These are phyloP conservation scores for Geopemphigus sp. DNA, from an alignment of 1,140 invertebrate genomes.

Conservation along the genomic window DNA sequence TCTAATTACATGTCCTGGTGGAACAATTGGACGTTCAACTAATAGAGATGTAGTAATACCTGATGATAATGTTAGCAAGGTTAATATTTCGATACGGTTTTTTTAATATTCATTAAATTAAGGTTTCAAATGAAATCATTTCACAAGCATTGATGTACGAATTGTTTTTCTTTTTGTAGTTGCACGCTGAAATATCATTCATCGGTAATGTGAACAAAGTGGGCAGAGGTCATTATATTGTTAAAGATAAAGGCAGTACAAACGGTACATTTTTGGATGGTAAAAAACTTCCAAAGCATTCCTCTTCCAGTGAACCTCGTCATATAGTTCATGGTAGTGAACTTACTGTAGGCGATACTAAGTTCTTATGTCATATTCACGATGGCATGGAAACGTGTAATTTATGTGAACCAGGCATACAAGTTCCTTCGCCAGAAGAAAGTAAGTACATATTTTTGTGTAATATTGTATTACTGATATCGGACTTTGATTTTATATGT, in stretches of 20 bases:
- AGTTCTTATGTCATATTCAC: slow-evolving; percentile 83
- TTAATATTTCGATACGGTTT: slow-evolving; percentile 55
- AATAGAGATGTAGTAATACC: slow-evolving; percentile 71
- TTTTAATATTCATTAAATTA: neutral
- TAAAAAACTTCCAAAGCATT: slow-evolving; percentile 68
- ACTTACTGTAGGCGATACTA: slow-evolving; percentile 69
- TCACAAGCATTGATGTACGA: neutral
- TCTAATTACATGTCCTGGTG: slow-evolving; percentile 83
- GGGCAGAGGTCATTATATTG: slow-evolving; percentile 63
- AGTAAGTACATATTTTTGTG: neutral
- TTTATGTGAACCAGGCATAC: slow-evolving; percentile 81
- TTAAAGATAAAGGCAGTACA: slow-evolving; percentile 79
- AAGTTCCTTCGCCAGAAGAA: slow-evolving; percentile 27
- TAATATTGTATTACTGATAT: too few species aligned
- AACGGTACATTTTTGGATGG: slow-evolving; percentile 86
- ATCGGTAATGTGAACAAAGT: slow-evolving; percentile 56
- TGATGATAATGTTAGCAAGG: slow-evolving; percentile 79
- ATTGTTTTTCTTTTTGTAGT: slow-evolving; percentile 58
- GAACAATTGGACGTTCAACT: slow-evolving; percentile 79
- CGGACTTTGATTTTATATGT: too few species aligned
- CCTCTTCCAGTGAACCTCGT: slow-evolving; percentile 65
- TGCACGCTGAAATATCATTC: slow-evolving; percentile 73
- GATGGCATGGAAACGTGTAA: slow-evolving; percentile 80
- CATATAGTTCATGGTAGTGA: slow-evolving; percentile 73
- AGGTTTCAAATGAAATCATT: neutral